Evolutionary conservation across 2,888 invertebrate species (phyloP).

Genomic region (Dromius quadrimaculatus): DNA sequence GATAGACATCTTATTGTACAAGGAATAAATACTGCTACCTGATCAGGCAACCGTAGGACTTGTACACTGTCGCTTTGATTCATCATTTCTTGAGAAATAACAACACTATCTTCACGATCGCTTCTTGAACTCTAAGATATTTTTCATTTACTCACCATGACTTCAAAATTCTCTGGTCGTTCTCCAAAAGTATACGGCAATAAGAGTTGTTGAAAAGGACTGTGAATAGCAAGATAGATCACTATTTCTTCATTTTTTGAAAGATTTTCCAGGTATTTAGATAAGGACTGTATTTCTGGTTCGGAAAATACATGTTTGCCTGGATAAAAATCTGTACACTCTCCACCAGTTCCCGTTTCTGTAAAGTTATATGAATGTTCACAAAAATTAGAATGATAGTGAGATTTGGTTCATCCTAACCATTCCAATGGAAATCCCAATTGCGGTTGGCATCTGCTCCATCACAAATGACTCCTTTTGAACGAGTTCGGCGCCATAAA

Average conservation of each 20-base stretch:
- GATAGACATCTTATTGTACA: too few species aligned
- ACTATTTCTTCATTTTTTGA: slow-evolving; percentile 68
- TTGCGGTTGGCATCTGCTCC: slow-evolving; percentile 86
- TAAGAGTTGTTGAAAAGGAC: slow-evolving; percentile 75
- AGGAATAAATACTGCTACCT: too few species aligned
- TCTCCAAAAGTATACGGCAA: slow-evolving; percentile 72
- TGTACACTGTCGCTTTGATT: too few species aligned
- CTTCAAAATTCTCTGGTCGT: slow-evolving; percentile 69
- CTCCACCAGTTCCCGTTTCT: slow-evolving; percentile 60
- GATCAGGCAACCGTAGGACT: too few species aligned
- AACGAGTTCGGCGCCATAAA: too few species aligned
- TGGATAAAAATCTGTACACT: slow-evolving; percentile 69
- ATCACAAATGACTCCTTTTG: too few species aligned
- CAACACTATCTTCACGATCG: not conserved
- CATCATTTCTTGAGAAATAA: too few species aligned
- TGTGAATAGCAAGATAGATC: slow-evolving; percentile 77
- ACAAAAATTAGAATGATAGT: not conserved
- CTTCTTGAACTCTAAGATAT: too few species aligned
- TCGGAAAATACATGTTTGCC: slow-evolving; percentile 77
- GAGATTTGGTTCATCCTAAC: too few species aligned
- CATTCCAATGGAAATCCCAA: slow-evolving; percentile 78
- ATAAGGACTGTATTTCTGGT: slow-evolving; percentile 70
- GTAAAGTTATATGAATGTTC: slow-evolving; percentile 33
- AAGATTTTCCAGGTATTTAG: slow-evolving; percentile 68
- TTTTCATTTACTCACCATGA: slow-evolving; percentile 70